These are phyloP conservation scores for Pelobates cultripes DNA, from an alignment of 2,797 vertebrate species.

Conservation along the genomic window DNA sequence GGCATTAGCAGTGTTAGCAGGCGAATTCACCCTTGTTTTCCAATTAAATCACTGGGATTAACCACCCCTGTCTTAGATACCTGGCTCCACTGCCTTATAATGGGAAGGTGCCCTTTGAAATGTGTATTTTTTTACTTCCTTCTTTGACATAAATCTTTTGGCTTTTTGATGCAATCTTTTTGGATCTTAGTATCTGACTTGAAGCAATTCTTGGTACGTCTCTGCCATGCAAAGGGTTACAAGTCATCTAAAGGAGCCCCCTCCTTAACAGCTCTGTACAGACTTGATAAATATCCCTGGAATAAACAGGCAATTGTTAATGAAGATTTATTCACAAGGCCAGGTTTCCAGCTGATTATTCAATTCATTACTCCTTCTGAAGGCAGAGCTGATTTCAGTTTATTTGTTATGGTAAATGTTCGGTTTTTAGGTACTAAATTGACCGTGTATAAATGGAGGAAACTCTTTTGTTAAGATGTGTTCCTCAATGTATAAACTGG, in stretches of 20 bases:
- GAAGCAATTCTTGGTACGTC: no score
- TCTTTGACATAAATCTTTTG: no score
- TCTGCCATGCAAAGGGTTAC: no score
- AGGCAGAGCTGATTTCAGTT: slow-evolving; percentile 9
- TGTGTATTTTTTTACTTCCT: no score
- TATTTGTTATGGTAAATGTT: slow-evolving; percentile 44
- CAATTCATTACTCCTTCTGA: slow-evolving; percentile 36
- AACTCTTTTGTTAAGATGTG: slow-evolving; percentile 14
- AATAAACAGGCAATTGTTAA: slow-evolving; percentile 27
- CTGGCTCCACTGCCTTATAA: no score
- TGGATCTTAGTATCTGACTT: no score
- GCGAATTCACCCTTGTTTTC: no score
- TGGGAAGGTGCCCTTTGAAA: no score
- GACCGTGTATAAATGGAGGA: slow-evolving; percentile 5
- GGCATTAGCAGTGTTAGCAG: no score
- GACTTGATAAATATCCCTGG: slow-evolving; percentile 13
- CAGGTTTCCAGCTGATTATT: slow-evolving; percentile 40
- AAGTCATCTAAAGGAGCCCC: neutral
- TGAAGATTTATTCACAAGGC: slow-evolving; percentile 3
- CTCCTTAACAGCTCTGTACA: neutral
- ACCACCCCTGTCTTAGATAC: no score
- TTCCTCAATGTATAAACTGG: slow-evolving; percentile 5
- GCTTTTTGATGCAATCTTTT: no score
- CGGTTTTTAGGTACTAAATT: slow-evolving; percentile 41
- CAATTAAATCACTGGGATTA: no score